Evolutionary conservation across 2,888 invertebrate species (phyloP).

Genomic region (Leptodirus hochenwartii): DNA sequence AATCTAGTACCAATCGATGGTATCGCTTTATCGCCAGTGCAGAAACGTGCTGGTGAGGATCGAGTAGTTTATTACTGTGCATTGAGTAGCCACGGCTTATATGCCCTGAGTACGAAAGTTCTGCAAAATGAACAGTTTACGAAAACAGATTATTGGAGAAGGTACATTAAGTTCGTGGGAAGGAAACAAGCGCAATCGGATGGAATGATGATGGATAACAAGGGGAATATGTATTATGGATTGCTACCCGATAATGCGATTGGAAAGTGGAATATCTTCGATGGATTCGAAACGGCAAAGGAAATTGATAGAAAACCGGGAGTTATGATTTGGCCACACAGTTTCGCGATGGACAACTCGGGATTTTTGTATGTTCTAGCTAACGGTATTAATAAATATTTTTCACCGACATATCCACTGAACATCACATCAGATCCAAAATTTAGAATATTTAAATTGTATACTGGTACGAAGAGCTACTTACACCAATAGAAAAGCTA

Average conservation of each 20-base stretch:
- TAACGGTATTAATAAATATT: constrained; percentile 36
- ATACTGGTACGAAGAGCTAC: constrained; percentile 40
- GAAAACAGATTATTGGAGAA: constrained; percentile 9
- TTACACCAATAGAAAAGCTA: constrained; percentile 24
- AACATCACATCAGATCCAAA: constrained; percentile 28
- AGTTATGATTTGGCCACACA: constrained; percentile 51
- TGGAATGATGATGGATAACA: constrained; percentile 11
- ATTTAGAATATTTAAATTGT: constrained; percentile 40
- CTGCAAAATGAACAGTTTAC: constrained; percentile 10
- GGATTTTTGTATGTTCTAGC: constrained; percentile 45
- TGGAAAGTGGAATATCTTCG: constrained; percentile 12
- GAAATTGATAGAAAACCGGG: constrained; percentile 29
- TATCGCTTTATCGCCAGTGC: constrained; percentile 44
- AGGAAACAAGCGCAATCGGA: constrained; percentile 8
- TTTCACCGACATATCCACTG: constrained; percentile 8
- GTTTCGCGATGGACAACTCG: constrained; percentile 44
- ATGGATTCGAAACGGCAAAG: constrained; percentile 12
- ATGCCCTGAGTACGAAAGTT: constrained; percentile 10
- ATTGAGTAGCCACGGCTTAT: constrained; percentile 8
- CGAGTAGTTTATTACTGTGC: constrained; percentile 10
- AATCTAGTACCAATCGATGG: constrained; percentile 45
- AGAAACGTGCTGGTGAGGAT: constrained; percentile 7
- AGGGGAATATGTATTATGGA: constrained; percentile 10
- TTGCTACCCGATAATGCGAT: constrained; percentile 6
- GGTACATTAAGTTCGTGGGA: constrained; percentile 9